Evolutionary conservation across 2,113 vertebrate species (phyloP).

Genomic region (Lonchura striata): DNA sequence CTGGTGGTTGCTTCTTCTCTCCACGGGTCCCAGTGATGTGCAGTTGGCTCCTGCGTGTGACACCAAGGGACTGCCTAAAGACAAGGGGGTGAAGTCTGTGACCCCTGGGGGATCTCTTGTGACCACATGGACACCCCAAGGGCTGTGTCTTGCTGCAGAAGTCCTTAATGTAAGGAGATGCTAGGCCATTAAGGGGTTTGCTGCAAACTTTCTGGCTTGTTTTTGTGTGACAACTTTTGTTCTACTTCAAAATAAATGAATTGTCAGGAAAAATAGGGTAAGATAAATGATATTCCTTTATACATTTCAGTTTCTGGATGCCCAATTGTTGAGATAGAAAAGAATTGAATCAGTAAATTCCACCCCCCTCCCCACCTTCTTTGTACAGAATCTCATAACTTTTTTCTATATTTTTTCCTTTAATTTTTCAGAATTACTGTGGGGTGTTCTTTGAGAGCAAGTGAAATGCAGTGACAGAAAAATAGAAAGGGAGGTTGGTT

Average conservation of each 20-base stretch:
- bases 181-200: background rate
- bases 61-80: background rate
- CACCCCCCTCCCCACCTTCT: rapidly evolving
- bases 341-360: background rate
- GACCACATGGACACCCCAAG: background rate
- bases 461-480: background rate
- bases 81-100: background rate
- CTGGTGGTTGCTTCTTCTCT: background rate
- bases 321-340: background rate
- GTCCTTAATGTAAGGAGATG: background rate
- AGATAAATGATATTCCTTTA: background rate
- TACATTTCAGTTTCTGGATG: background rate
- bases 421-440: background rate
- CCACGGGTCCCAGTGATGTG: background rate
- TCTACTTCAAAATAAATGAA: background rate
- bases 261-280: background rate
- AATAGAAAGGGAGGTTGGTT: background rate
- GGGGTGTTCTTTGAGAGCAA: background rate
- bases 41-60: background rate
- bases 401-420: background rate
- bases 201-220: background rate
- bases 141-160: background rate
- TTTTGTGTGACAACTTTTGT: background rate
- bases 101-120: background rate
- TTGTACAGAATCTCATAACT: background rate